Evolutionary conservation across 2,797 vertebrate genomes (phyloP).

Genomic region (Chelonia mydas): DNA sequence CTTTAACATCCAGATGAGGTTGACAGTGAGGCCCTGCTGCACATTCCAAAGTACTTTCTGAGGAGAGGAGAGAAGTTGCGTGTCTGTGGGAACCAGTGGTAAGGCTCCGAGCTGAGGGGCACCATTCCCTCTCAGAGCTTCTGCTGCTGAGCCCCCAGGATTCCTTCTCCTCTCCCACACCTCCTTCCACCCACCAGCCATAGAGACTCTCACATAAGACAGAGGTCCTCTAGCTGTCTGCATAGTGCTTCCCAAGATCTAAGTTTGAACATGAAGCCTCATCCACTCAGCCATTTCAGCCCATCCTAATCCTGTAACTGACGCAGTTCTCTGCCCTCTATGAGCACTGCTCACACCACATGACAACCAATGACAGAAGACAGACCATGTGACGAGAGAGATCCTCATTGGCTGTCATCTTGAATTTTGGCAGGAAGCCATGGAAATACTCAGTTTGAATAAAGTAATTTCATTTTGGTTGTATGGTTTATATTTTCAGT

Average conservation of each 20-base stretch:
- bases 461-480: slow-evolving; percentile 78
- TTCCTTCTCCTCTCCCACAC: slow-evolving; percentile 29
- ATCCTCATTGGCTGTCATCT: slow-evolving; percentile 29
- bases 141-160: slow-evolving; percentile 25
- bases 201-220: slow-evolving; percentile 44
- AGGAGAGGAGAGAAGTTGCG: slow-evolving; percentile 25
- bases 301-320: slow-evolving; percentile 23
- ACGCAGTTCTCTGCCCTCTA: slow-evolving; percentile 7
- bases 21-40: slow-evolving; percentile 50
- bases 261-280: slow-evolving; percentile 16
- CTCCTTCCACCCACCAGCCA: slow-evolving; percentile 13
- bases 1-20: slow-evolving; percentile 31
- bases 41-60: slow-evolving; percentile 14
- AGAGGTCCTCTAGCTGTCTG: slow-evolving; percentile 69
- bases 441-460: slow-evolving; percentile 65
- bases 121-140: slow-evolving; percentile 15
- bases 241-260: slow-evolving; percentile 50
- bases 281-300: slow-evolving; percentile 34
- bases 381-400: not conserved
- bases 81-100: slow-evolving; percentile 28
- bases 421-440: slow-evolving; percentile 62
- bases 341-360: slow-evolving; percentile 1
- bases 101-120: not conserved
- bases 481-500: slow-evolving; percentile 66
- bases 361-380: slow-evolving; percentile 36